Evolutionary conservation across 2,888 invertebrate species (phyloP), one percentile per base, ranked within the genome.

Genomic region (Anoncus sp.): DNA sequence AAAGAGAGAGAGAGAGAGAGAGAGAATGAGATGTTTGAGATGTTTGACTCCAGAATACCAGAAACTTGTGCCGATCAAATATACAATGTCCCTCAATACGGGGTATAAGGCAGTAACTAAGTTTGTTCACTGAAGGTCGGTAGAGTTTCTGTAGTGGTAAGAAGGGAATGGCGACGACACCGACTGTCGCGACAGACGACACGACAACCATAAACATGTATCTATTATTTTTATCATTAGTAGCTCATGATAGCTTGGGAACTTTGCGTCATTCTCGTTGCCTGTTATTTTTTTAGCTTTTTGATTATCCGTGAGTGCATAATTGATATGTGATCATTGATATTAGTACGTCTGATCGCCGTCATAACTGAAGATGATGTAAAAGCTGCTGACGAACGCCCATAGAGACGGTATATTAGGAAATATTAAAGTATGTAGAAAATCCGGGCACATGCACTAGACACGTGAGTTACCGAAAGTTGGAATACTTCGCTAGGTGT

Each of bases 101-200:
- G n/a, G 20, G 24, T 20, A 38, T 24, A 12, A 27, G 59, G 18
- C 59, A 40, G 69, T 47, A 49, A 38, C 38, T 59, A 18, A 38
- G 27, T 40, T 47, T 38, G 24, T 20, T 69, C n/a, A 14, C 27
- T 3, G 24, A 22, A 63, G 57, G 40, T 59, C 49, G 24, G 51
- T 22, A 12, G 22, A 71, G 63, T 60, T 35, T 27, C 43, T 20
- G 35, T 20, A 20, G 55, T 6, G 18, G 60, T 31, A 60, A 27
- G 31, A 38, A 57, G n/a, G n/a, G n/a, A n/a, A 57, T 57, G 75
- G 75, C 80, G 80, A 80, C 65, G 67, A 78, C 78, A 75, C 80
- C 63, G 57, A 66, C 66, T 75, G 80, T 70, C 80, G 71, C 78
- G 45, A 49, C 40, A 62, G 62, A 74, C 72, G 43, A 62, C 57